phyloP scores from a whole-genome alignment of 2,113 vertebrate species.

The Perognathus longimembris region DNA sequence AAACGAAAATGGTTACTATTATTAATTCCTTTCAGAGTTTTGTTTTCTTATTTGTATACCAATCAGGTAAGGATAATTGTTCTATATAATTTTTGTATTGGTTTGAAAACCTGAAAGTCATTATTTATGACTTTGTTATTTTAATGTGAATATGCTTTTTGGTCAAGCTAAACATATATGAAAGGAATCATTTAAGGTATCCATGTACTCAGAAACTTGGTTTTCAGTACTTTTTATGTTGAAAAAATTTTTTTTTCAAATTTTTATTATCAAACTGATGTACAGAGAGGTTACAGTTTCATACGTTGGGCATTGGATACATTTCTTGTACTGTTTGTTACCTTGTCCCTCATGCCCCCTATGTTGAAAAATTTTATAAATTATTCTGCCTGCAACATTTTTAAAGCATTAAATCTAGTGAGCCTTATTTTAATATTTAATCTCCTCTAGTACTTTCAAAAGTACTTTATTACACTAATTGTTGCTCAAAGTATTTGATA shows the following conservation, averaged over 20 bases:
- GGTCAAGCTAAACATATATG: neutral
- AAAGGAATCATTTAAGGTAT: constrained; percentile 25
- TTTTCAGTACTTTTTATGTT: constrained; percentile 55
- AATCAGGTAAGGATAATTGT: neutral
- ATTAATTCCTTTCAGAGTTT: neutral
- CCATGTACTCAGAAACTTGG: constrained; percentile 43
- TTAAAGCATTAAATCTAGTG: constrained; percentile 66
- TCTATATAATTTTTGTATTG: neutral
- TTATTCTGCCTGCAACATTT: constrained; percentile 42
- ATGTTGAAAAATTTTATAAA: constrained; percentile 61
- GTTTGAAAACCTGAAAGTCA: neutral
- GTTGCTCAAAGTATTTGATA: constrained; percentile 12
- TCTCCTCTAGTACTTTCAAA: constrained; percentile 61
- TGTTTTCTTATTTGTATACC: neutral
- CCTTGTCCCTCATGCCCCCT: too few relatives aligned
- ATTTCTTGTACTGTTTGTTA: too few relatives aligned
- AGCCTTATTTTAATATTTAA: constrained; percentile 73
- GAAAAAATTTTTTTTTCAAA: constrained; percentile 59
- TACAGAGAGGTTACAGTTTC: too few relatives aligned
- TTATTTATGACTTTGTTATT: neutral
- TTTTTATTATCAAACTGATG: too few relatives aligned
- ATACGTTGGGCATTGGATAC: too few relatives aligned
- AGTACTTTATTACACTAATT: constrained; percentile 60
- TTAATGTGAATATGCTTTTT: neutral
- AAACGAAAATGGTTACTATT: neutral